Evolutionary conservation across 2,113 vertebrate genomes (phyloP).

Genomic region (Plecotus auritus): DNA sequence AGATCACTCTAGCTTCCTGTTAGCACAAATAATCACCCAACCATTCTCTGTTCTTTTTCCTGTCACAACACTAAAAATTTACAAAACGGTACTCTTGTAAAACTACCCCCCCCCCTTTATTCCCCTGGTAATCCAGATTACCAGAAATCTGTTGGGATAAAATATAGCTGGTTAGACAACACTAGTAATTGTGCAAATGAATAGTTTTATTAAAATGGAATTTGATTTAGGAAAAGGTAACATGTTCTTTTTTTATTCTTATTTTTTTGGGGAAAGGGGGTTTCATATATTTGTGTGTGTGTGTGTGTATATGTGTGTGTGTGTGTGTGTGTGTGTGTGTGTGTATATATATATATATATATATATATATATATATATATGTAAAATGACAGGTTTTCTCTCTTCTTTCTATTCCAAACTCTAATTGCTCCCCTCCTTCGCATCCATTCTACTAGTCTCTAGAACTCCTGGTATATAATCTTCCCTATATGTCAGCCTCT

Average conservation of each 20-base stretch:
- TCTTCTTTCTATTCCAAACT: neutral
- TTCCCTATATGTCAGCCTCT: neutral
- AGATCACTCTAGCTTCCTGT: neutral
- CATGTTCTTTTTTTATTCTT: neutral
- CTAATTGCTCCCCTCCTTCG: neutral
- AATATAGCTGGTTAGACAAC: neutral
- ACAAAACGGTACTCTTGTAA: conserved; percentile 14
- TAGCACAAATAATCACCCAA: neutral
- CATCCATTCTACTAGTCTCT: neutral
- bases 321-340: too few relatives aligned
- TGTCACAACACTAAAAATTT: conserved; percentile 40
- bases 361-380: neutral
- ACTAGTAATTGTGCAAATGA: neutral
- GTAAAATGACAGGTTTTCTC: neutral
- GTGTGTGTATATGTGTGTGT: too few relatives aligned
- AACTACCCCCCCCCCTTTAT: neutral
- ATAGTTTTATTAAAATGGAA: neutral
- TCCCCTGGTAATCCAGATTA: neutral
- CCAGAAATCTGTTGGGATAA: neutral
- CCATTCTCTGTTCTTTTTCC: conserved; percentile 35
- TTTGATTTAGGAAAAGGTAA: neutral
- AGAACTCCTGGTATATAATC: neutral
- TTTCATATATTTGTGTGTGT: neutral
- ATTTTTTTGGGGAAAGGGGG: neutral
- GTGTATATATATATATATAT: too few relatives aligned